Evolutionary conservation across 92 coral and sea anemone species (phyloP), one percentile per base, ranked within the genome.

Genomic region (Epizoanthus illoricatus): DNA sequence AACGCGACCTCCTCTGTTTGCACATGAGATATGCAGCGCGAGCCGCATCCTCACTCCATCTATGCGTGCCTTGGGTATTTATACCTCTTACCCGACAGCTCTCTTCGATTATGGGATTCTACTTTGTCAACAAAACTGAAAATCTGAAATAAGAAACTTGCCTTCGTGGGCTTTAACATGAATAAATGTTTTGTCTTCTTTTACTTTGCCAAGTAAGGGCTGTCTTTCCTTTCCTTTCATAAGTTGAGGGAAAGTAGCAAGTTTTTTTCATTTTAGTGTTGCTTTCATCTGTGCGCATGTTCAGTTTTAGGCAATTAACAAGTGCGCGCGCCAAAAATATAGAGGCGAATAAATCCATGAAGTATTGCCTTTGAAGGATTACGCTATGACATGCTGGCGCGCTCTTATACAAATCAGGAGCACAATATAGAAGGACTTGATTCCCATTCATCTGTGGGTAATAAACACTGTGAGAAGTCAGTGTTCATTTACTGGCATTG

Each of bases 271-370:
- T 3, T 65, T 65, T 24, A 23, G 11, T 11, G 18, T 11, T 40
- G 1, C 17, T 65, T 24, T 28, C 10, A 7, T 10, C 40, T 9
- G 7, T 11, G 43, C 43, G 70, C 70, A 65, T 65, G 70, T 28
- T 65, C 70, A 65, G 70, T 65, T 15, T 65, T 24, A 65, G 7
- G 11, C 66, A 61, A 61, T 2, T 65, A 4, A 16, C 39, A 28
- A 65, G 42, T 65, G 70, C 70, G 70, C 70, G 70, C 70, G 70
- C 70, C 4, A 65, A 65, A 4, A 65, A 28, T 64, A 61, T 19
- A 18, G n/a, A 10, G 2, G 23, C 9, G 20, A 18, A 18, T 61
- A 17, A 19, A 18, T 28, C 36, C 36, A 28, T 28, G 1, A 28
- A 28, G 33, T 28, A 28, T 28, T 28, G 33, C 33, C 33, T 28